Percentiles rank a stretch among this genome's conserved stretches.
These are phyloP conservation scores for Diachrysia chrysitis DNA, from an alignment of 2,888 invertebrate genomes.

Conservation along the genomic window DNA sequence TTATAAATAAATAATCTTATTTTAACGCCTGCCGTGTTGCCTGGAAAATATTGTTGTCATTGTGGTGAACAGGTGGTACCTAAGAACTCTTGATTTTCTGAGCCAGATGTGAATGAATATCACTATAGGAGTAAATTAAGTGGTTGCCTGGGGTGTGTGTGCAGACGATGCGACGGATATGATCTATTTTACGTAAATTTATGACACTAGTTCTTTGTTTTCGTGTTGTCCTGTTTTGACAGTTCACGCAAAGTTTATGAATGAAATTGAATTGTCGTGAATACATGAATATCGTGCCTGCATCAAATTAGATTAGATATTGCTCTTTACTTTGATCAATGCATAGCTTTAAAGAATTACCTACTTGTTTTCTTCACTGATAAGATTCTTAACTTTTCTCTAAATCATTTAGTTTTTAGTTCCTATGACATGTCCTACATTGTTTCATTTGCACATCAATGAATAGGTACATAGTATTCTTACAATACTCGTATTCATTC, in stretches of 20 bases:
- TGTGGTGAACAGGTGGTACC: constrained; percentile 86
- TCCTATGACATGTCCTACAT: constrained; percentile 8
- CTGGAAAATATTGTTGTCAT: constrained; percentile 77
- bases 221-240: constrained; percentile 81
- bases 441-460: constrained; percentile 19
- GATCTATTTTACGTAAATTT: constrained; percentile 52
- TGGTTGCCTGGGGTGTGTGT: constrained; percentile 45
- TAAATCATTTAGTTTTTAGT: neutral
- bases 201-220: constrained; percentile 77
- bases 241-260: constrained; percentile 84
- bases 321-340: constrained; percentile 63
- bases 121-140: constrained; percentile 53
- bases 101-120: constrained; percentile 73
- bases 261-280: constrained; percentile 83
- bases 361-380: constrained; percentile 28
- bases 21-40: constrained; percentile 19
- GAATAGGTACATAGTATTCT: constrained; percentile 15
- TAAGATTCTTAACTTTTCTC: constrained; percentile 41
- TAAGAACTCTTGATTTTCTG: constrained; percentile 68
- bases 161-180: constrained; percentile 48
- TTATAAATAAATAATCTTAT: constrained; percentile 22
- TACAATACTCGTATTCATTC: constrained; percentile 13
- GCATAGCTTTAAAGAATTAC: constrained; percentile 37
- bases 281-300: constrained; percentile 81
- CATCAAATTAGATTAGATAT: constrained; percentile 80